Conservation (phyloP, 2,888 invertebrate species). For the Limulus polyphemus region DNA sequence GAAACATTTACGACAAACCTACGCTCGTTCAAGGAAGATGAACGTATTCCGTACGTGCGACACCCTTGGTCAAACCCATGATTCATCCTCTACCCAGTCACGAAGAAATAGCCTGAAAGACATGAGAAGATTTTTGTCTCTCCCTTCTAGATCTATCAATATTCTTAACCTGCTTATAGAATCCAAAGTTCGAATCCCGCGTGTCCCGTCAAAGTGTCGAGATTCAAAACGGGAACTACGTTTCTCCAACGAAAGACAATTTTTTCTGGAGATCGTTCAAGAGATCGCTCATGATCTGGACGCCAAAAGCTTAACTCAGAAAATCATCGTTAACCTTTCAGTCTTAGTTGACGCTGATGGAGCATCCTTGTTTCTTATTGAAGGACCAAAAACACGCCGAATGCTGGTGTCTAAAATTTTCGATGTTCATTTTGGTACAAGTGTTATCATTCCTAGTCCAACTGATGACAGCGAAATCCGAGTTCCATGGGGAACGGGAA, state of each 20-base stretch:
- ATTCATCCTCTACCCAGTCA: conserved; percentile 9
- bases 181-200: conserved; percentile 41
- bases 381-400: conserved; percentile 39
- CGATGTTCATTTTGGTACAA: conserved; percentile 42
- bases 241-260: conserved; percentile 39
- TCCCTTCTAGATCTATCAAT: conserved; percentile 42
- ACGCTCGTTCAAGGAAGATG: conserved; percentile 41
- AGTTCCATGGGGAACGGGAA: conserved; percentile 43
- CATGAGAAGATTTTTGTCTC: conserved; percentile 43
- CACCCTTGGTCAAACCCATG: conserved; percentile 29
- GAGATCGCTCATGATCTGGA: conserved; percentile 45
- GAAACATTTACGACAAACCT: conserved; percentile 42
- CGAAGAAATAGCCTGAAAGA: conserved; percentile 42
- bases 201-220: conserved; percentile 41
- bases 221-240: conserved; percentile 38
- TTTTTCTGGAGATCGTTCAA: conserved; percentile 43
- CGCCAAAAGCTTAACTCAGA: conserved; percentile 40
- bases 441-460: conserved; percentile 37
- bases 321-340: conserved; percentile 42
- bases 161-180: conserved; percentile 43
- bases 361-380: conserved; percentile 42
- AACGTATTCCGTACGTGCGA: conserved; percentile 40
- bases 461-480: conserved; percentile 39
- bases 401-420: conserved; percentile 42
- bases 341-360: conserved; percentile 42